These are phyloP conservation scores for Andrena praecox DNA, from an alignment of 2,888 invertebrate species.

Conservation along the genomic window DNA sequence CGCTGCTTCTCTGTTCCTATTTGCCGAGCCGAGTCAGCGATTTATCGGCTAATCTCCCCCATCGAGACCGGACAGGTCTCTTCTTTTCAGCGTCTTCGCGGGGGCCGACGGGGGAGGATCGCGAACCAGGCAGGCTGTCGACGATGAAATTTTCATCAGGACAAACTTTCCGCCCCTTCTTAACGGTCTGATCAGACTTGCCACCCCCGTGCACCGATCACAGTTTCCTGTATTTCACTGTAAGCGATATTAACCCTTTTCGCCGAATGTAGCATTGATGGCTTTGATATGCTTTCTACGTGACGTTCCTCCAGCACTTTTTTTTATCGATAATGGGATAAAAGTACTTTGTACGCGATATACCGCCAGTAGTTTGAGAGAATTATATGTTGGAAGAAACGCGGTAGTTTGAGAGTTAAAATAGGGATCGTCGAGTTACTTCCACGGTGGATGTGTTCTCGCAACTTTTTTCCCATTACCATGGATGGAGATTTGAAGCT, in stretches of 20 bases:
- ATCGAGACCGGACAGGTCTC: conserved; percentile 37
- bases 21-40: conserved; percentile 53
- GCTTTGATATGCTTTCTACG: not conserved
- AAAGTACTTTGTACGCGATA: not conserved
- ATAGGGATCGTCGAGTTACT: not conserved
- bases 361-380: not conserved
- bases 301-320: not conserved
- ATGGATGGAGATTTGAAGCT: not conserved
- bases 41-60: conserved; percentile 52
- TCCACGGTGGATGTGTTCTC: not conserved
- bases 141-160: conserved; percentile 19
- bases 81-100: conserved; percentile 4
- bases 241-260: not conserved
- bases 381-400: not conserved
- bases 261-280: not conserved
- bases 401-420: not conserved
- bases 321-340: not conserved
- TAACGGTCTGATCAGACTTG: not conserved
- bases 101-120: not conserved
- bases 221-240: not conserved
- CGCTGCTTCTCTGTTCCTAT: conserved; percentile 35
- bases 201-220: not conserved
- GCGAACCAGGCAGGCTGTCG: conserved; percentile 21
- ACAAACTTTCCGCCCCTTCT: conserved; percentile 13
- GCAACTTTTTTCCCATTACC: not conserved